A percentile compares a stretch with the other conserved stretches of the same genome.
Evolutionary conservation across 2,113 vertebrate species (phyloP).

Genomic region (Hydrochoerus hydrochaeris): DNA sequence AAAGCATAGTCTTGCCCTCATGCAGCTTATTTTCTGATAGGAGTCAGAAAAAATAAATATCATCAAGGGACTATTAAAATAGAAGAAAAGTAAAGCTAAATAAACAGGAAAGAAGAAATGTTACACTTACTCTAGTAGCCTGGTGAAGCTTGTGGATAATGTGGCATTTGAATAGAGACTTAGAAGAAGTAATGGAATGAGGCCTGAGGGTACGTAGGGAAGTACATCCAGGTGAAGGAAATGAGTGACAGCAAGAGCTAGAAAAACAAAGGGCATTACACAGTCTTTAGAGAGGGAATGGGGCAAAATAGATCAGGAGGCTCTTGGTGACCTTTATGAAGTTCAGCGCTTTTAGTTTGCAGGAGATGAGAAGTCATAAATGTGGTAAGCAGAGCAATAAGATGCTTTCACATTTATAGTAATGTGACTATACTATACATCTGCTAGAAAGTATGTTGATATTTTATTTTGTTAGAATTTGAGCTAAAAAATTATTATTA

Average conservation of each 20-base stretch:
- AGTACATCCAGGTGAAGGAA: not conserved
- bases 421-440: not conserved
- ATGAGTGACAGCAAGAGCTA: not conserved
- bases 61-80: not conserved
- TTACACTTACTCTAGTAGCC: not conserved
- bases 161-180: not conserved
- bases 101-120: not conserved
- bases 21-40: not conserved
- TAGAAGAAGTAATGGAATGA: not conserved
- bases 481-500: not conserved
- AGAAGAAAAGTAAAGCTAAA: not conserved
- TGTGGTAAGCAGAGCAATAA: not conserved
- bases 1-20: not conserved
- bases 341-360: not conserved
- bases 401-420: not conserved
- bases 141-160: not conserved
- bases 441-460: not conserved
- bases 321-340: not conserved
- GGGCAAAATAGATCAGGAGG: not conserved
- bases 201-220: not conserved
- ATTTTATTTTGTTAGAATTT: constrained; percentile 7
- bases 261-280: not conserved
- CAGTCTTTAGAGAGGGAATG: not conserved
- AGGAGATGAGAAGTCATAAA: not conserved
- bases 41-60: not conserved